Evolutionary conservation across 2,888 invertebrate genomes (phyloP).

Genomic region (Drosophila bunnanda): DNA sequence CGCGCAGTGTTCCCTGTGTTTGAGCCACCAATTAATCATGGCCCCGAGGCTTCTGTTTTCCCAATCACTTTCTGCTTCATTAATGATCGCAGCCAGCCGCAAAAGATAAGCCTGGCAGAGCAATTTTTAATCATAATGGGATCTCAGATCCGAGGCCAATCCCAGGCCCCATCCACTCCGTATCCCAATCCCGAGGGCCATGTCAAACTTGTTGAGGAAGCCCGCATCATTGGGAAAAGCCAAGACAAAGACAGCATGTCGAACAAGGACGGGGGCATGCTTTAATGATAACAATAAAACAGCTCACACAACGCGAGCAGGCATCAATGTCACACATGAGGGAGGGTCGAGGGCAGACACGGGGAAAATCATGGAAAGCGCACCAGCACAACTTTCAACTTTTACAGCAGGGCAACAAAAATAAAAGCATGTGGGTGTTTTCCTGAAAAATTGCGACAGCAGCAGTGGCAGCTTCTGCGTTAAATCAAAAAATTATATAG

Average conservation of each 20-base stretch:
- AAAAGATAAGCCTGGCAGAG: conserved; percentile 67
- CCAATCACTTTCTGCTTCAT: conserved; percentile 57
- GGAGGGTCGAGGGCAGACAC: not conserved
- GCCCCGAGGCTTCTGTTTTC: conserved; percentile 33
- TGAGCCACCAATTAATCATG: conserved; percentile 70
- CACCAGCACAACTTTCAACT: conserved; percentile 64
- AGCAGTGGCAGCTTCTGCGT: conserved; percentile 56
- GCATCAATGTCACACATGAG: conserved; percentile 73
- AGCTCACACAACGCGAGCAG: conserved; percentile 61
- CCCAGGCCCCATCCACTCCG: not conserved
- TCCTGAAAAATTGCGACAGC: conserved; percentile 73
- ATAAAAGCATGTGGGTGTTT: conserved; percentile 58
- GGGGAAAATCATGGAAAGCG: conserved; percentile 9
- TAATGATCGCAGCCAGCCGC: conserved; percentile 54
- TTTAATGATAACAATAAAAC: conserved; percentile 82
- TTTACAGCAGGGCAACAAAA: conserved; percentile 54
- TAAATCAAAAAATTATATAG: conserved; percentile 80
- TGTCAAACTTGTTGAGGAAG: conserved; percentile 74
- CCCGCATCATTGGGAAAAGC: conserved; percentile 34
- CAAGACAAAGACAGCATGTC: conserved; percentile 59
- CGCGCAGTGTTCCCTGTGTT: conserved; percentile 22
- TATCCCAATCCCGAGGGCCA: conserved; percentile 3
- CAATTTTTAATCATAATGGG: conserved; percentile 77
- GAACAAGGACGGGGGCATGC: conserved; percentile 56
- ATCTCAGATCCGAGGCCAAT: conserved; percentile 46